A percentile compares a stretch with the other conserved stretches of the same genome.
phyloP scores from a whole-genome alignment of 2,113 vertebrate genomes.

The Erpornis zantholeuca region DNA sequence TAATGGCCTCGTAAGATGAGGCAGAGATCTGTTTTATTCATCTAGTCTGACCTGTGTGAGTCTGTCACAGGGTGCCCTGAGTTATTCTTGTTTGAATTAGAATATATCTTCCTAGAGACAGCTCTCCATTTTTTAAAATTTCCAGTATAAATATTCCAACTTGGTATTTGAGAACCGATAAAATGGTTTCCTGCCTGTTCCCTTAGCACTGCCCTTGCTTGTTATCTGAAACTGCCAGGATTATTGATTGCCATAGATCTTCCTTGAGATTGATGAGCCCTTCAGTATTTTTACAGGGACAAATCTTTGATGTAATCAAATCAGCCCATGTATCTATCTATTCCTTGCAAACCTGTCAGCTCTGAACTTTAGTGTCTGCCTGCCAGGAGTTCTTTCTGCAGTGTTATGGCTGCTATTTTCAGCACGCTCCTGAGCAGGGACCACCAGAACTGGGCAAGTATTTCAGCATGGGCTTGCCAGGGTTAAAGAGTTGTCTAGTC shows the following conservation, averaged over 20 bases:
- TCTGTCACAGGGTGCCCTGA: background rate
- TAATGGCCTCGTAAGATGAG: background rate
- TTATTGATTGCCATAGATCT: background rate
- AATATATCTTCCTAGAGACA: background rate
- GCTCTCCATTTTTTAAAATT: background rate
- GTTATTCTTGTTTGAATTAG: background rate
- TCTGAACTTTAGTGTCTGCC: background rate
- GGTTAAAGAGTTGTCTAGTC: background rate
- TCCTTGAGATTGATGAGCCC: background rate
- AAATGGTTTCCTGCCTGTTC: background rate
- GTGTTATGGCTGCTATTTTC: accelerated
- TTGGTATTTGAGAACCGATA: background rate
- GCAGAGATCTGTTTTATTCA: background rate
- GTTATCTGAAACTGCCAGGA: background rate
- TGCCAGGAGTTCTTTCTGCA: background rate
- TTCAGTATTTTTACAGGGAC: background rate
- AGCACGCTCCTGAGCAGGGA: background rate
- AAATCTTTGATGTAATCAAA: background rate
- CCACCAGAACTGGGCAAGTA: background rate
- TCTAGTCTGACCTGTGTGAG: background rate
- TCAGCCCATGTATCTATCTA: background rate
- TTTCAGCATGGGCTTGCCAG: accelerated
- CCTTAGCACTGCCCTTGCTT: background rate
- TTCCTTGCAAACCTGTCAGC: background rate
- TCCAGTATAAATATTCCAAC: background rate